Evolutionary conservation across 2,797 vertebrate species (phyloP).

Genomic region (Melopsittacus undulatus): DNA sequence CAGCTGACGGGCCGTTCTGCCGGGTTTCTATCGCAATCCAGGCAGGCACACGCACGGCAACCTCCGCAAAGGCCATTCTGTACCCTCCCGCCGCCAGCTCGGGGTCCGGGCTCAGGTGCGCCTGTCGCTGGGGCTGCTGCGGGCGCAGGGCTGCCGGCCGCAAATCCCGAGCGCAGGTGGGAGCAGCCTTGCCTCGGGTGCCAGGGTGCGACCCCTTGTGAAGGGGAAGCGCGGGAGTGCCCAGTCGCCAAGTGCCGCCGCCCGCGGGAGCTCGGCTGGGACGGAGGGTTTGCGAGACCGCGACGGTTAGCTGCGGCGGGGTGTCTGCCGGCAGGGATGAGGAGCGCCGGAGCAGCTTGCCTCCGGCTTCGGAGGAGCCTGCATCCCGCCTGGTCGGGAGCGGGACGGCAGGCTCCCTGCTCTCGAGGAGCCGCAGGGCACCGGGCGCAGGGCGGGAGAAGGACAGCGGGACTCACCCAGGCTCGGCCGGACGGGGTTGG

Average conservation of each 20-base stretch:
- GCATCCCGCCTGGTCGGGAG: not conserved
- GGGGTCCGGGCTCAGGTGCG: conserved; percentile 30
- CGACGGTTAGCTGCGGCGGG: not conserved
- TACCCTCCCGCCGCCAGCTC: not conserved
- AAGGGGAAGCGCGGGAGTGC: not conserved
- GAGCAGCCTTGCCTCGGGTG: not conserved
- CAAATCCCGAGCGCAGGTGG: not conserved
- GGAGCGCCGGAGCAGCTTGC: not conserved
- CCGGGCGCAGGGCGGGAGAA: not conserved
- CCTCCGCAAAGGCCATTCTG: not conserved
- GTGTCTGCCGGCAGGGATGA: not conserved
- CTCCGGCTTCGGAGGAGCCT: not conserved
- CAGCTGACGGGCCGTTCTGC: not conserved
- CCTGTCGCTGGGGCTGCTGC: not conserved
- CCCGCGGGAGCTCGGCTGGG: not conserved
- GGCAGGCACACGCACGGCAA: not conserved
- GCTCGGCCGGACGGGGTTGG: not conserved
- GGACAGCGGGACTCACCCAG: not conserved
- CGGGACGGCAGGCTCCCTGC: not conserved
- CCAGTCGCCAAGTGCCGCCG: not conserved
- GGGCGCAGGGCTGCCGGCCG: not conserved
- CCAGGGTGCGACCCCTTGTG: not conserved
- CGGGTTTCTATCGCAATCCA: not conserved
- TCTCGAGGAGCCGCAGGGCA: not conserved
- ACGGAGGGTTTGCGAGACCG: not conserved